Evolutionary conservation across 2,797 vertebrate species (phyloP), one percentile per base, ranked within the genome.

Genomic region (Rhincodon typus): DNA sequence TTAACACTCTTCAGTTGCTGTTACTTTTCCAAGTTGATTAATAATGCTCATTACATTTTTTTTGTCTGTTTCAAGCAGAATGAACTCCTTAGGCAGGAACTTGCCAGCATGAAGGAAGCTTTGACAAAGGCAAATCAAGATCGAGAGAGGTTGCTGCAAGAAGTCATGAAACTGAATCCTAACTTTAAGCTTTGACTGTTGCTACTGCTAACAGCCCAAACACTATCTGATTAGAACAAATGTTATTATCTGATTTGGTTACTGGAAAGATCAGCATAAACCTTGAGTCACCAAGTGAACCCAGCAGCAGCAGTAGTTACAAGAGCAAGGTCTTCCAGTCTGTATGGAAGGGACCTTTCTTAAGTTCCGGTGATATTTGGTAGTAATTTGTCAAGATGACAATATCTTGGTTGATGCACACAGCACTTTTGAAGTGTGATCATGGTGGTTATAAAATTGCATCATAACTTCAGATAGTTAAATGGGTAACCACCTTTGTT

Each of bases 101-200:
- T 99, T 30, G 97, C 96, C 93, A 97, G 97, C n/a, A 96, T 97
- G 96, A 98, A 98, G 96, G 96, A 97, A 62, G 98, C 98, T 95
- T 98, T 99, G 84, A 97, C 97, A 95, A 97, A 96, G 96, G 99
- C 98, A 96, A 98, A 98, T 96, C 96, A 97, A 66, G 99, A 99
- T 95, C 98, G 97, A 97, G 98, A 98, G 96, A 98, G 96, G 94
- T 98, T 99, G 96, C 98, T 99, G 95, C 97, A 98, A 97, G 99
- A 99, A 97, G 96, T 99, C 96, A 98, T 97, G 96, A 99, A 99
- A 97, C 98, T 99, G 96, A 97, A 99, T 97, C 99, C 99, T 90
- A 97, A 97, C 79, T 99, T 99, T 96, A 97, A 97, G 95, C 98
- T 99, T 94, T 99, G 97, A 91, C 67, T 95, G 96, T 96, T 96